phyloP scores from a whole-genome alignment of 2,113 vertebrate species.

The Rattus rattus region DNA sequence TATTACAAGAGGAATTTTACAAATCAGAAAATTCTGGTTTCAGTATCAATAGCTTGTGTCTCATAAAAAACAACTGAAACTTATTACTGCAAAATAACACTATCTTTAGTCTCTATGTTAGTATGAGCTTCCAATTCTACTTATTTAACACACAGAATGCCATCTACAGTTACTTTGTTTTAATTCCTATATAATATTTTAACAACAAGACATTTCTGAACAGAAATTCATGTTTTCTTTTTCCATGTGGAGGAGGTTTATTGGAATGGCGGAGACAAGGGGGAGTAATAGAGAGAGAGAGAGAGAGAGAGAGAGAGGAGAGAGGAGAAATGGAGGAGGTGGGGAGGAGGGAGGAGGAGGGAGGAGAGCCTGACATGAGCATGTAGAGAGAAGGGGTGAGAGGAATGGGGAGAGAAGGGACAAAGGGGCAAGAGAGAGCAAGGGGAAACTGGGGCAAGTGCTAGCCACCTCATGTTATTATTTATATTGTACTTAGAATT shows the following conservation, averaged over 20 bases:
- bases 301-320: too few relatives aligned
- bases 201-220: not conserved
- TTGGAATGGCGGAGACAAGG: too few relatives aligned
- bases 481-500: not conserved
- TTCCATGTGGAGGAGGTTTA: too few relatives aligned
- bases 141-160: not conserved
- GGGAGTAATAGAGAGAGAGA: too few relatives aligned
- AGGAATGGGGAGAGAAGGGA: too few relatives aligned
- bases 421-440: too few relatives aligned
- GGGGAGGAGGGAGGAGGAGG: too few relatives aligned
- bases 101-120: not conserved
- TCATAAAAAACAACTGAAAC: not conserved
- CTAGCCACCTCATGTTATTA: not conserved
- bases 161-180: not conserved
- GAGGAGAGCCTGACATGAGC: too few relatives aligned
- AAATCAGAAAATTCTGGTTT: not conserved
- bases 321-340: too few relatives aligned
- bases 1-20: too few relatives aligned
- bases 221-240: not conserved
- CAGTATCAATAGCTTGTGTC: not conserved
- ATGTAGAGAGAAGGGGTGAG: too few relatives aligned
- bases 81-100: not conserved
- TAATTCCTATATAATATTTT: not conserved
- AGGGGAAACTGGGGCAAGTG: too few relatives aligned
- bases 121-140: not conserved